These are phyloP conservation scores for Pteronotus mesoamericanus DNA, from an alignment of 2,797 vertebrate species.

Conservation along the genomic window DNA sequence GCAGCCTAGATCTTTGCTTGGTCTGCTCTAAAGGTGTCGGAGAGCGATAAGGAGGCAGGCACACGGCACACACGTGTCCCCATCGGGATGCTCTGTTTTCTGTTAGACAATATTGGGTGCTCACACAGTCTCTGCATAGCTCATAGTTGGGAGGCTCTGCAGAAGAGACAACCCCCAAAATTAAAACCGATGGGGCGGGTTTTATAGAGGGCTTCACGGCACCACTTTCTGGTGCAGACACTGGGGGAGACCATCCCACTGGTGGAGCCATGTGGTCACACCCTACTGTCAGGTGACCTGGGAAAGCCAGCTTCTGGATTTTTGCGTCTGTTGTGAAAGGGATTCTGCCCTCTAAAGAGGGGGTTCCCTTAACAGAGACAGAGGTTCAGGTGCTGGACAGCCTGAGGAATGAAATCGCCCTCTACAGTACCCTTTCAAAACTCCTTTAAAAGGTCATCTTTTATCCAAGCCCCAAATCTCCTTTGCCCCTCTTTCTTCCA, in stretches of 20 bases:
- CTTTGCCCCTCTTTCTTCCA: background rate
- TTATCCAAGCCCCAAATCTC: background rate
- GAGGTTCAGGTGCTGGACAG: background rate
- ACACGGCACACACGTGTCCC: background rate
- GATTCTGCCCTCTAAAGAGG: background rate
- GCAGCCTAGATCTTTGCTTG: background rate
- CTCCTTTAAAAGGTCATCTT: background rate
- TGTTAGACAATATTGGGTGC: background rate
- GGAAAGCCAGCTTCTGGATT: background rate
- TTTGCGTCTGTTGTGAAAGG: background rate
- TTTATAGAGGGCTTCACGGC: background rate
- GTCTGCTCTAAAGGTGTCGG: background rate
- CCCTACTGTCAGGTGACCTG: no score
- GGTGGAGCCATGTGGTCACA: background rate
- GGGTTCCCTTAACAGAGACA: background rate
- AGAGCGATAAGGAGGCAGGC: background rate
- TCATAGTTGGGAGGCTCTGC: background rate
- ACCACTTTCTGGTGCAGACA: background rate
- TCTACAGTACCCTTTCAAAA: background rate
- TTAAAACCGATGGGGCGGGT: background rate
- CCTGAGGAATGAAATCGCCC: background rate
- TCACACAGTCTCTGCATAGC: background rate
- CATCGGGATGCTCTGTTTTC: background rate
- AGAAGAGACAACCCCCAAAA: accelerated
- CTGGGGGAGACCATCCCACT: background rate